A percentile compares a stretch with the other conserved stretches of the same genome.
Evolutionary conservation across 2,113 vertebrate genomes (phyloP).

Genomic region (Dinomys branickii): DNA sequence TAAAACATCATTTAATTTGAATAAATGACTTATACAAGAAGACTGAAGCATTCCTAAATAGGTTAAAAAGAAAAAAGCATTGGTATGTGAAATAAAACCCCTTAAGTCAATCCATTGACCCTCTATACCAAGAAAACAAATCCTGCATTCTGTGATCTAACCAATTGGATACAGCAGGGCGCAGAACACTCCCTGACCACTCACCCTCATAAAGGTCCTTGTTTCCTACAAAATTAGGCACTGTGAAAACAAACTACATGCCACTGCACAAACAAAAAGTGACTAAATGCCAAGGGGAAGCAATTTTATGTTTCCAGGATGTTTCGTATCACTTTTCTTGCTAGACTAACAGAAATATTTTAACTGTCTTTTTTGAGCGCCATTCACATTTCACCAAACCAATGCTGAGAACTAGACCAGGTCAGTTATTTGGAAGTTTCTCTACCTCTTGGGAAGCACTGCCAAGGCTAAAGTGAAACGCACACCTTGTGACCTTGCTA

Average conservation of each 20-base stretch:
- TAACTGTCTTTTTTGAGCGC: not conserved
- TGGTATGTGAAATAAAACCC: not conserved
- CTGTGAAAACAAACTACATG: not conserved
- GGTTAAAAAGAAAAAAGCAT: not conserved
- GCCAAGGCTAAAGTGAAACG: not conserved
- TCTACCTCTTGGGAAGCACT: not conserved
- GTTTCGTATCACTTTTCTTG: not conserved
- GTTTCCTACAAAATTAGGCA: not conserved
- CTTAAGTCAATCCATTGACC: not conserved
- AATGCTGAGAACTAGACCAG: not conserved
- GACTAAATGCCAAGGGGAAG: not conserved
- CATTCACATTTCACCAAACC: not conserved
- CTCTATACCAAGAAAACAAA: constrained; percentile 28
- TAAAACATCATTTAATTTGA: constrained; percentile 38
- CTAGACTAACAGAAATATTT: constrained; percentile 18
- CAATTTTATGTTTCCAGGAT: not conserved
- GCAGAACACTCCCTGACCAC: not conserved
- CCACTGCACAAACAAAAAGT: not conserved
- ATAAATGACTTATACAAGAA: constrained; percentile 13
- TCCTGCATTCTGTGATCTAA: not conserved
- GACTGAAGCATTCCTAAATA: not conserved
- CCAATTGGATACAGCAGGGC: not conserved
- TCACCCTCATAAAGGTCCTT: not conserved
- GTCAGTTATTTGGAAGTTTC: not conserved
- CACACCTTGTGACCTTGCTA: not conserved